Percentiles rank a stretch among this genome's conserved stretches.
These are phyloP conservation scores for Drosophila tropicalis DNA, from an alignment of 1,140 invertebrate genomes.

Conservation along the genomic window DNA sequence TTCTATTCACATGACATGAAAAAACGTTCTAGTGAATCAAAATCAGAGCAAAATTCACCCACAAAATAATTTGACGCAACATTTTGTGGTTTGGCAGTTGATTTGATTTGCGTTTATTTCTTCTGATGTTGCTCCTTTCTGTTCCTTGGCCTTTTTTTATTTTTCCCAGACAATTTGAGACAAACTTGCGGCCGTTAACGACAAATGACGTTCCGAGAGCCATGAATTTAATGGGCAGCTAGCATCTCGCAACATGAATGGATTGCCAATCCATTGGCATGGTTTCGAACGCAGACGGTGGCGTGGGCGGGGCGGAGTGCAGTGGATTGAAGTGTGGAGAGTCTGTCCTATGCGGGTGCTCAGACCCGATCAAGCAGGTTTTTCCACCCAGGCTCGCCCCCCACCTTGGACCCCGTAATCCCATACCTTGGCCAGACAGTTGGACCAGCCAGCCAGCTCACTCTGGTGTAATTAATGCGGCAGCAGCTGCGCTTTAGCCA, in stretches of 20 bases:
- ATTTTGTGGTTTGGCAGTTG: slow-evolving; percentile 36
- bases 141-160: not conserved
- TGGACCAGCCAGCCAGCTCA: slow-evolving; percentile 28
- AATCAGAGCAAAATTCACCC: slow-evolving; percentile 1
- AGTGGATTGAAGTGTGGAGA: not conserved
- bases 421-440: not conserved
- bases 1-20: no score
- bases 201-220: slow-evolving; percentile 76
- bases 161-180: slow-evolving; percentile 39
- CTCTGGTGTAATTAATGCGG: slow-evolving; percentile 75
- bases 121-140: not conserved
- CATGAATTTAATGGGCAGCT: slow-evolving; percentile 70
- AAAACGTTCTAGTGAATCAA: not conserved
- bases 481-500: slow-evolving; percentile 71
- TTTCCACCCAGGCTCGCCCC: slow-evolving; percentile 15
- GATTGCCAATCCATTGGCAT: slow-evolving; percentile 25
- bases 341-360: slow-evolving; percentile 68
- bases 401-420: not conserved
- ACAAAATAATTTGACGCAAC: slow-evolving; percentile 24
- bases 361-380: slow-evolving; percentile 65
- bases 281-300: slow-evolving; percentile 10
- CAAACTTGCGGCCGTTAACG: slow-evolving; percentile 69
- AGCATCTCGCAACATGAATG: slow-evolving; percentile 56
- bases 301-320: no score
- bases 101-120: slow-evolving; percentile 33